These are phyloP conservation scores for Ataeniobius toweri DNA, from an alignment of 2,797 vertebrate genomes.

Conservation along the genomic window DNA sequence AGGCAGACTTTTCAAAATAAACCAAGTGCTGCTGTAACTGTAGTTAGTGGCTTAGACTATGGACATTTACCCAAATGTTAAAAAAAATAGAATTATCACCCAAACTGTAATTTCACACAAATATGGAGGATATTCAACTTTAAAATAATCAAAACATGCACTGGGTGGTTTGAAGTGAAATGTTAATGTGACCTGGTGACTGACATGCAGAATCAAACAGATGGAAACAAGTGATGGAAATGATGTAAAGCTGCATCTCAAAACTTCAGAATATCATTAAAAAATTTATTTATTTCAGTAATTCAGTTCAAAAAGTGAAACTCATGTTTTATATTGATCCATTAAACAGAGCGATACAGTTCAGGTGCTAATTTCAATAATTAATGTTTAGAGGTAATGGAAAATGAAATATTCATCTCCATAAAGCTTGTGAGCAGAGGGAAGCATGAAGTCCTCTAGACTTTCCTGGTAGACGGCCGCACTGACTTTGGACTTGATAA, in stretches of 20 bases:
- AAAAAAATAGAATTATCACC: slow-evolving; percentile 16
- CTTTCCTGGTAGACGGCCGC: too few relatives aligned
- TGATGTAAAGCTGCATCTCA: slow-evolving; percentile 4
- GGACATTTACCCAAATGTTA: slow-evolving; percentile 21
- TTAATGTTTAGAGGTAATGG: not conserved
- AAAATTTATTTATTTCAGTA: not conserved
- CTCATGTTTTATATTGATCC: too few relatives aligned
- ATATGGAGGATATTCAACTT: not conserved
- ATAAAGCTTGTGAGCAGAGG: too few relatives aligned
- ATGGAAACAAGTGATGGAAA: slow-evolving; percentile 49
- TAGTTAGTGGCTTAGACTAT: slow-evolving; percentile 28
- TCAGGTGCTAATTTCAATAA: too few relatives aligned
- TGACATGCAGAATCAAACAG: slow-evolving; percentile 68
- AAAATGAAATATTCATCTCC: not conserved
- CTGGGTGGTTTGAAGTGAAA: not conserved
- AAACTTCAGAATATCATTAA: slow-evolving; percentile 31
- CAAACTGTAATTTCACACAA: not conserved
- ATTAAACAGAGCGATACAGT: not conserved
- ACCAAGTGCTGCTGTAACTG: slow-evolving; percentile 31
- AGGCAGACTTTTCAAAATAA: slow-evolving; percentile 4
- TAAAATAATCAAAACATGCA: slow-evolving; percentile 3
- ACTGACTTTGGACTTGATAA: too few relatives aligned
- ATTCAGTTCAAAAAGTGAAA: not conserved
- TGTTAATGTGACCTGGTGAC: slow-evolving; percentile 46
- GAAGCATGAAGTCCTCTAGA: too few relatives aligned